A percentile compares a stretch with the other conserved stretches of the same genome.
phyloP scores from a whole-genome alignment of 1,140 invertebrate species.

The Leptestheria dahalacensis region DNA sequence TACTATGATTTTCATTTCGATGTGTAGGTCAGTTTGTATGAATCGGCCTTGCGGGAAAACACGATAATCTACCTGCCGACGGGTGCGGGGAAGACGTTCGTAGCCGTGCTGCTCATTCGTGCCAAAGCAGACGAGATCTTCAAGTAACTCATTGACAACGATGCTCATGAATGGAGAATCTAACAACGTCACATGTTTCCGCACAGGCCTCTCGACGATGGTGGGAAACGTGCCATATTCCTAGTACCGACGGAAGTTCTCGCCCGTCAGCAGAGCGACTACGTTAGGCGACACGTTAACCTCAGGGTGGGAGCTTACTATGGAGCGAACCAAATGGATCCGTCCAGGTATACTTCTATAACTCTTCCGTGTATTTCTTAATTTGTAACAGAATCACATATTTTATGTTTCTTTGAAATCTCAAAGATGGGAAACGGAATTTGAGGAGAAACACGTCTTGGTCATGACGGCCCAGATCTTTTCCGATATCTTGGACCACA shows the following conservation, averaged over 20 bases:
- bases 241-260: not conserved
- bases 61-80: constrained; percentile 80
- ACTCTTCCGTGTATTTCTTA: not conserved
- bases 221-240: not conserved
- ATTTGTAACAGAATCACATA: not conserved
- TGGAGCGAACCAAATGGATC: not conserved
- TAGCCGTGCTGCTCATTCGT: constrained; percentile 59
- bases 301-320: constrained; percentile 2
- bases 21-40: constrained; percentile 46
- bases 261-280: not conserved
- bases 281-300: constrained; percentile 4
- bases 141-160: not conserved
- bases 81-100: constrained; percentile 82
- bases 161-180: too few relatives aligned
- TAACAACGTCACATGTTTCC: not conserved
- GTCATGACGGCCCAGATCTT: constrained; percentile 78
- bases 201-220: not conserved
- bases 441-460: constrained; percentile 50
- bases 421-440: constrained; percentile 29
- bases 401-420: not conserved
- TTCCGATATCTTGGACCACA: constrained; percentile 47
- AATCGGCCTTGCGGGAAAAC: constrained; percentile 56
- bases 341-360: not conserved
- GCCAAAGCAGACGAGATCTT: not conserved
- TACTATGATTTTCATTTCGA: not conserved